Conservation (phyloP, 2,888 invertebrate genomes). For the Vanessa cardui region DNA sequence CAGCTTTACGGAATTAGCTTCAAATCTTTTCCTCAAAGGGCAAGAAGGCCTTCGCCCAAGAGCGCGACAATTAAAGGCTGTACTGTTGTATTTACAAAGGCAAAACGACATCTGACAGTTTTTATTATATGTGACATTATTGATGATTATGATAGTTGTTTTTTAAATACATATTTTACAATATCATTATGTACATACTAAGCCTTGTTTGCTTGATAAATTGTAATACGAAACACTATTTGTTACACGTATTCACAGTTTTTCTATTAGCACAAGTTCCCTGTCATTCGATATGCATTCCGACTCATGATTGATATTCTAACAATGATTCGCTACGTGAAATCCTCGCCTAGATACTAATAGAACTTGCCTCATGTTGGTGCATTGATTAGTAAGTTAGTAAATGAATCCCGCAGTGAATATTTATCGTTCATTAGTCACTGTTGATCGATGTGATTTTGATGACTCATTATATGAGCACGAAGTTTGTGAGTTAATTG, state of each 20-base stretch:
- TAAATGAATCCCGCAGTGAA: constrained; percentile 60
- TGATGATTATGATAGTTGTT: no score
- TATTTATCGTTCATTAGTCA: constrained; percentile 48
- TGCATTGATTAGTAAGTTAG: constrained; percentile 57
- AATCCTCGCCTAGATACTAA: constrained; percentile 49
- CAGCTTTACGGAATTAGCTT: no score
- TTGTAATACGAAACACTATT: neutral
- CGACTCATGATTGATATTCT: constrained; percentile 63
- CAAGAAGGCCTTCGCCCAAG: no score
- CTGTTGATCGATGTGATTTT: constrained; percentile 58
- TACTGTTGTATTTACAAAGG: no score
- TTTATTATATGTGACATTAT: no score
- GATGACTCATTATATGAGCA: constrained; percentile 39
- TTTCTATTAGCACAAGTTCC: constrained; percentile 19
- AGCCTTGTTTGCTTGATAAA: no score
- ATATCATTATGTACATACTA: no score
- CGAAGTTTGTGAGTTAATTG: constrained; percentile 28
- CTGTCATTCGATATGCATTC: constrained; percentile 32
- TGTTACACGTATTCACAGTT: constrained; percentile 13
- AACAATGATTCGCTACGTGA: constrained; percentile 49
- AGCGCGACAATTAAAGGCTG: no score
- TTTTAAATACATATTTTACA: no score
- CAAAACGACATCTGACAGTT: no score
- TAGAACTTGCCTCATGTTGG: constrained; percentile 47
- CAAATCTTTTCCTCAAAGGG: no score